Evolutionary conservation across 2,888 invertebrate genomes (phyloP), one percentile per base, ranked within the genome.

Genomic region (Notodonta dromedarius): DNA sequence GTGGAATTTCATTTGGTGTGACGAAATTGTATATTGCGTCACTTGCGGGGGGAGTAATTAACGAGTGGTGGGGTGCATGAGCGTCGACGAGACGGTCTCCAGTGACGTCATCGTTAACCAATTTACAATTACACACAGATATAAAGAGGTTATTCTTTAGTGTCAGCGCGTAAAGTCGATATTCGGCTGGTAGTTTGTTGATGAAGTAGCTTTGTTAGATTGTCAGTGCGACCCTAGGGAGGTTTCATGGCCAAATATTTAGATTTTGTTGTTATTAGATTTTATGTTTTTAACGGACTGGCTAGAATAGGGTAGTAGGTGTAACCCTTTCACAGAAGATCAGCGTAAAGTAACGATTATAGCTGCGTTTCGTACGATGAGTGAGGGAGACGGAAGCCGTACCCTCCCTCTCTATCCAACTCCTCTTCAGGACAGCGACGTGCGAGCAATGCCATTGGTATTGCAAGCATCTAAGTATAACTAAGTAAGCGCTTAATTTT

Each of bases 1-100:
- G 62, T 75, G 61, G 58, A 71, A 70, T 62, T 81, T 74, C 76
- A 71, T 76, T 77, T 73, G 61, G 64, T 59, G 71, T 74, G 70
- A 72, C 75, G 76, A 71, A 76, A 74, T 74, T 75, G 67, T 55
- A 54, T 60, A 69, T 85, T 87, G 86, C 88, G 87, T 88, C 84
- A 86, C 61, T 65, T 70, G 69, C 71, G 73, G 64, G 69, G 62
- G 67, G 69, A 69, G 68, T 71, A 74, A 80, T 81, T 81, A 81
- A 69, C 69, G 66, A 66, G 74, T 76, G 66, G 42, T 58, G 66
- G 71, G 67, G 63, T 76, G 64, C 70, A 59, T 68, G 83, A 82
- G 77, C 69, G 75, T 66, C 68, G 73, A 74, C 71, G 69, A 65
- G 73, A 74, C 71, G 69, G 66, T 64, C 59, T 66, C 60, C 44